Percentiles rank a stretch among this genome's conserved stretches.
phyloP scores from a whole-genome alignment of 2,113 vertebrate genomes.

The Pogonocichla stellata region DNA sequence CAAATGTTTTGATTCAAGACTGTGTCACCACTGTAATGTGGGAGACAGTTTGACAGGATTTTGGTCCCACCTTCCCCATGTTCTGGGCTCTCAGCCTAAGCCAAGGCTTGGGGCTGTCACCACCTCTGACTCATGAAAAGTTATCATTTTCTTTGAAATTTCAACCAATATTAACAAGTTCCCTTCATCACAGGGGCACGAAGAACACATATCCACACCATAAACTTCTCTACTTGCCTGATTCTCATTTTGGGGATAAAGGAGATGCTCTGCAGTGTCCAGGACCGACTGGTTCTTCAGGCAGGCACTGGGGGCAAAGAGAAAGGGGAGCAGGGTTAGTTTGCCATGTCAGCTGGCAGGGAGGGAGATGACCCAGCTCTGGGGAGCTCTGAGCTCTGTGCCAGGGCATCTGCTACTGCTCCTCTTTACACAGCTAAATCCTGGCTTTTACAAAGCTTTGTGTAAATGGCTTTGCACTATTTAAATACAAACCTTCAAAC shows the following conservation, averaged over 20 bases:
- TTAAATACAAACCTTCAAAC: slow-evolving; percentile 43
- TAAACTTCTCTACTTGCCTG: slow-evolving; percentile 59
- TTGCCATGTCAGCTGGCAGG: neutral
- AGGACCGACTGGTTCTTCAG: slow-evolving; percentile 30
- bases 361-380: neutral
- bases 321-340: neutral
- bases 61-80: neutral
- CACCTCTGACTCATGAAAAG: neutral
- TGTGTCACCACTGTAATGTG: neutral
- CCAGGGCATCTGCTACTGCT: slow-evolving; percentile 36
- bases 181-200: neutral
- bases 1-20: neutral
- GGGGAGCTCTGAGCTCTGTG: neutral
- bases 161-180: neutral
- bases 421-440: slow-evolving; percentile 21
- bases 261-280: slow-evolving; percentile 33
- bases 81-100: neutral
- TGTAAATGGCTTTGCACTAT: slow-evolving; percentile 48
- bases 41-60: neutral
- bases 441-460: slow-evolving; percentile 35
- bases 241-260: slow-evolving; percentile 64
- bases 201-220: neutral
- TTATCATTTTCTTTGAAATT: neutral
- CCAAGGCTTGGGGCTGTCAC: neutral
- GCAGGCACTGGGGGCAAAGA: slow-evolving; percentile 40